Base-by-base conservation (phyloP, 2,113 vertebrate genomes). In the Platysteira castanea region DNA sequence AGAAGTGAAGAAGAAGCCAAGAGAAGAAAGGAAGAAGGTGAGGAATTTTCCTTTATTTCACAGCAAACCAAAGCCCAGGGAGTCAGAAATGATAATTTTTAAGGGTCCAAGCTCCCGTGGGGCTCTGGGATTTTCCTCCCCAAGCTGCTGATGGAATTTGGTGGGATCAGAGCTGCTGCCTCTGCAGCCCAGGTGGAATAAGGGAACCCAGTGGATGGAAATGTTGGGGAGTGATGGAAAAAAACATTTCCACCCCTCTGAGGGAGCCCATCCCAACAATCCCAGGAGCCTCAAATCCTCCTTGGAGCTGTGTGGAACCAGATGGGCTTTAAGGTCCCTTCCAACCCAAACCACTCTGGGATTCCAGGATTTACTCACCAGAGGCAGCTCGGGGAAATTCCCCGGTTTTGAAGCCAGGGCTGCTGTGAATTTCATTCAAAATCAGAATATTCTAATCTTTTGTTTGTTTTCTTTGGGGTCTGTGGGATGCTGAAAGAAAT, bases 11-110 rank as follows among this genome's bases (percentile, higher is more conserved):
- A 99, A 65, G 99, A 99, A 94, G 98, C 98, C 11, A 98, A 97
- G 90, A 99, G 98, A 96, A 98, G 98, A 86, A 98, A 98, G 91
- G 98, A 99, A 61, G 99, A 99, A 97, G 99, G 99, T 99, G 97
- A 98, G 33, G 26, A 6, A 5, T 26, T 47, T 13, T 59, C 22
- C 46, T 64, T 57, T 2, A 7, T 24, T 61, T 71, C 41, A 4
- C 22, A 17, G 7, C 17, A 22, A 84, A 54, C 52, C 31, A 11
- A 28, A 54, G 33, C 49, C 31, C 54, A 7, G 5, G 14, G 24
- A 23, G 33, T 31, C 67, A 50, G 28, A 30, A 80, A 27, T 19
- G 0, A 2, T 20, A 6, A 1, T 44, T 80, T 57, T 27, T 6
- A 50, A 42, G 37, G 19, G 16, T 17, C 64, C 13, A 4, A 2